Percentiles rank a stretch among this genome's conserved stretches.
Conservation (phyloP, 1,140 invertebrate genomes). For the Trinorchestia longiramus region DNA sequence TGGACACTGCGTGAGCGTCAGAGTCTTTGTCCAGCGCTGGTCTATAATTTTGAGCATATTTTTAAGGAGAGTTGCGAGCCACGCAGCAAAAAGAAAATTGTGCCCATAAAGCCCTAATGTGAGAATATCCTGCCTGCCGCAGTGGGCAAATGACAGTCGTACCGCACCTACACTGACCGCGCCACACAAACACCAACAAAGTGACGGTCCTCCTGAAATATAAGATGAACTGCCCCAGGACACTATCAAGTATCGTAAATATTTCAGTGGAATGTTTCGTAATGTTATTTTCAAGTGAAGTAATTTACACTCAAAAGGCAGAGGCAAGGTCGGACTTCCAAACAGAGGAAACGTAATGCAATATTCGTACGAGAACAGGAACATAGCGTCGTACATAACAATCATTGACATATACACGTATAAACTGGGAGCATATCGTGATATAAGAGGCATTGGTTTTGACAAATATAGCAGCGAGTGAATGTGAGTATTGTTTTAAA, state of each 20-base stretch:
- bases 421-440: background rate
- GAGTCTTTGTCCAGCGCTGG: background rate
- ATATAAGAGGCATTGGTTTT: too few relatives aligned
- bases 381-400: background rate
- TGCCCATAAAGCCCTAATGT: background rate
- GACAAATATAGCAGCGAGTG: too few relatives aligned
- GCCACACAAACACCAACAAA: background rate
- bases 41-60: background rate
- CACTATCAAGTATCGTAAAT: background rate
- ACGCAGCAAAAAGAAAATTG: background rate
- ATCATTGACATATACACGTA: background rate
- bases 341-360: background rate
- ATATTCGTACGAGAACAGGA: background rate
- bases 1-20: background rate
- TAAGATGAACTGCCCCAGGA: background rate
- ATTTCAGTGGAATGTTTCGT: background rate
- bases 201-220: background rate
- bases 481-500: too few relatives aligned
- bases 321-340: background rate
- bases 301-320: background rate
- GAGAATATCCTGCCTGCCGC: background rate
- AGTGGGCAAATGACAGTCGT: background rate
- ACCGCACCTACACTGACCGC: background rate
- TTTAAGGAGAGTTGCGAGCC: background rate
- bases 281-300: background rate